phyloP scores from a whole-genome alignment of 1,140 invertebrate species.

The Euschistus heros region DNA sequence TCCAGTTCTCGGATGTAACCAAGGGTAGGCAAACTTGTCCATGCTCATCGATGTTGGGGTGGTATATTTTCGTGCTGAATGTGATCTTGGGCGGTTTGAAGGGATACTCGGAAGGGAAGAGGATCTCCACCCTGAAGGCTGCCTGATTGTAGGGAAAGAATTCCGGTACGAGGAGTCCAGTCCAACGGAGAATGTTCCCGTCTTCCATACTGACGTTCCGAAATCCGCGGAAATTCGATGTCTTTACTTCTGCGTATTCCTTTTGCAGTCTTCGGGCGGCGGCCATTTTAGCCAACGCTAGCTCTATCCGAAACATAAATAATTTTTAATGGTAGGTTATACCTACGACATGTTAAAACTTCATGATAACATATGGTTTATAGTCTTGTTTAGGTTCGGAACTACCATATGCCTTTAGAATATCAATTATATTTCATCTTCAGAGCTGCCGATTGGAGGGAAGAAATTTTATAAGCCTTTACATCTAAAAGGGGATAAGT shows the following conservation, averaged over 20 bases:
- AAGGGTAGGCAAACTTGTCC: conserved; percentile 97
- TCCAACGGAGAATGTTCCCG: conserved; percentile 86
- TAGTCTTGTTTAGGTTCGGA: no score
- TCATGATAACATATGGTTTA: no score
- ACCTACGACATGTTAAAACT: no score
- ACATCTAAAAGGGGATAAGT: no score
- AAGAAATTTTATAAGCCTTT: no score
- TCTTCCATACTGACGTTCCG: conserved; percentile 89
- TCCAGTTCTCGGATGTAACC: conserved; percentile 97
- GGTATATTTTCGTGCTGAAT: conserved; percentile 99
- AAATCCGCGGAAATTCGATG: conserved; percentile 75
- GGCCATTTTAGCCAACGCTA: neutral
- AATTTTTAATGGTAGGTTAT: no score
- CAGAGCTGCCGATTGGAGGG: no score
- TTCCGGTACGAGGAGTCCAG: conserved; percentile 86
- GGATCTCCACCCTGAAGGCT: conserved; percentile 95
- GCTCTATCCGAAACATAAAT: no score
- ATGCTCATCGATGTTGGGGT: conserved; percentile 99
- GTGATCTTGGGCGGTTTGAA: conserved; percentile 98
- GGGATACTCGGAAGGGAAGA: conserved; percentile 97
- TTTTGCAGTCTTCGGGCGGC: conserved; percentile 19
- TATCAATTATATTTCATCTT: no score
- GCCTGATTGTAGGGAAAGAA: conserved; percentile 97
- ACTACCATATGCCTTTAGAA: no score
- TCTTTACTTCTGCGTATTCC: conserved; percentile 74